Percentiles rank a stretch among this genome's conserved stretches.
Evolutionary conservation across 2,113 vertebrate species (phyloP).

Genomic region (Paradoxurus hermaphroditus): DNA sequence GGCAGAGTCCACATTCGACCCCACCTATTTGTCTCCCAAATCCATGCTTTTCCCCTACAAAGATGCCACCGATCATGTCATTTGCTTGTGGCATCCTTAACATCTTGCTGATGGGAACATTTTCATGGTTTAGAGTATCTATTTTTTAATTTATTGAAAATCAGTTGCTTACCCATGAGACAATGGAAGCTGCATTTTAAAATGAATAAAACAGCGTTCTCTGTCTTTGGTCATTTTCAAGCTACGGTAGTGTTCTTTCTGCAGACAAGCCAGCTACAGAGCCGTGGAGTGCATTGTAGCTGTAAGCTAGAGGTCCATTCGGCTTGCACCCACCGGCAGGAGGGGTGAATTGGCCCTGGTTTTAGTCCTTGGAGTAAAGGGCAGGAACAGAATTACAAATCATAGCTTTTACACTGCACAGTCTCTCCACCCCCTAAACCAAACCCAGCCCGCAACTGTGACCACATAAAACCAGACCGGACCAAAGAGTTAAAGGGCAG

Average conservation of each 20-base stretch:
- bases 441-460: neutral
- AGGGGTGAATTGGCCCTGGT: neutral
- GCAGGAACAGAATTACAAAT: neutral
- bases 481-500: neutral
- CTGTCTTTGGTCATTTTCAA: neutral
- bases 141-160: neutral
- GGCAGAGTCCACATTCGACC: fast-evolving
- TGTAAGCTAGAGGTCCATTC: neutral
- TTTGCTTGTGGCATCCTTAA: neutral
- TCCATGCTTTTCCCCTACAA: neutral
- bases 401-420: fast-evolving
- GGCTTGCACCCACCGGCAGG: fast-evolving
- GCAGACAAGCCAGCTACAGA: neutral
- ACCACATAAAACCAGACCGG: neutral
- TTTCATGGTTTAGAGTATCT: neutral
- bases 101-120: neutral
- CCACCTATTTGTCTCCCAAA: neutral
- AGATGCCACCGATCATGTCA: neutral
- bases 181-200: neutral
- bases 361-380: neutral
- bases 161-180: neutral
- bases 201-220: neutral
- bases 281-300: fast-evolving
- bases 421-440: too few relatives aligned
- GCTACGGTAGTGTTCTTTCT: fast-evolving